phyloP scores from a whole-genome alignment of 2,888 invertebrate genomes.

The Eristalis arbustorum region DNA sequence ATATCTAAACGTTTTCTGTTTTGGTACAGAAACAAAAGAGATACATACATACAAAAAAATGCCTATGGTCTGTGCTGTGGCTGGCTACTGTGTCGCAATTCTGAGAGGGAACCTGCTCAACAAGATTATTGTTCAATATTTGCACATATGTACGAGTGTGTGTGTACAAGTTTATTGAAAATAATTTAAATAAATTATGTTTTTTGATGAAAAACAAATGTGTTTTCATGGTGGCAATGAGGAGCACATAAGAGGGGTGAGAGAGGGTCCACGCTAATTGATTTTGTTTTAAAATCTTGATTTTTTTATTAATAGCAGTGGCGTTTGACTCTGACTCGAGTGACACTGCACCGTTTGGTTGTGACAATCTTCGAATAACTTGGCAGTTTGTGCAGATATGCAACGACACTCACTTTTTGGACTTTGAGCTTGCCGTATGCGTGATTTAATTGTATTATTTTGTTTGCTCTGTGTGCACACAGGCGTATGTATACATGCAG shows the following conservation, averaged over 20 bases:
- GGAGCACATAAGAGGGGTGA: neutral
- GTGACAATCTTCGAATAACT: conserved; percentile 28
- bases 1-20: neutral
- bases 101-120: conserved; percentile 13
- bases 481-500: neutral
- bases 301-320: conserved; percentile 6
- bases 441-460: conserved; percentile 24
- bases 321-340: conserved; percentile 7
- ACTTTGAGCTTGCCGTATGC: conserved; percentile 53
- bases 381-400: conserved; percentile 37
- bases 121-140: neutral
- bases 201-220: neutral
- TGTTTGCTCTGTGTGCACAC: neutral
- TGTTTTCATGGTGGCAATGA: neutral
- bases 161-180: neutral
- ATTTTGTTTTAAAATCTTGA: neutral
- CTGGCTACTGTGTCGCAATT: conserved; percentile 13
- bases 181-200: conserved; percentile 38
- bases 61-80: neutral
- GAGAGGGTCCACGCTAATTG: neutral
- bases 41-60: neutral
- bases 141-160: neutral
- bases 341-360: neutral
- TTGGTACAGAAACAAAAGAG: neutral
- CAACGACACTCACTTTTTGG: conserved; percentile 48